Percentiles rank a stretch among this genome's conserved stretches.
phyloP scores from a whole-genome alignment of 2,113 vertebrate genomes.

The Terrapene triunguis region DNA sequence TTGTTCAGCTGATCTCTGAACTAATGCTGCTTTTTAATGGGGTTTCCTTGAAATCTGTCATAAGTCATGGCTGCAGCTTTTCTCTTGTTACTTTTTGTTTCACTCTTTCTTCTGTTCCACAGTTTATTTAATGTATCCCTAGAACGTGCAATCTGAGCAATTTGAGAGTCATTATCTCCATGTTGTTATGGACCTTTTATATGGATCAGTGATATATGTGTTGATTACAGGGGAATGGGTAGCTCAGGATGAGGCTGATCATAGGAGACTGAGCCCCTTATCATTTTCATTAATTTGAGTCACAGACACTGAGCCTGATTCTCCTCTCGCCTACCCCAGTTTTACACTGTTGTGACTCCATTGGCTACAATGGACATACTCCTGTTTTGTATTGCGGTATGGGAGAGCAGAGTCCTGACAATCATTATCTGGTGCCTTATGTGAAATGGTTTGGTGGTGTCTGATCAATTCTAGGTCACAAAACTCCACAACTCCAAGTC shows the following conservation, averaged over 20 bases:
- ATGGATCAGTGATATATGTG: neutral
- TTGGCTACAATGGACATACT: conserved; percentile 27
- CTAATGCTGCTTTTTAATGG: conserved; percentile 42
- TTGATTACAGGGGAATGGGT: neutral
- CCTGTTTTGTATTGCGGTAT: neutral
- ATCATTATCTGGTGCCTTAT: neutral
- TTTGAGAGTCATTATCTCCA: neutral
- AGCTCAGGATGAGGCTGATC: neutral
- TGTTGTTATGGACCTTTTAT: neutral
- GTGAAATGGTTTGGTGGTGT: neutral
- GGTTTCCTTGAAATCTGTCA: conserved; percentile 52
- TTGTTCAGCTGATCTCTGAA: conserved; percentile 53
- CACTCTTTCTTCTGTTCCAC: conserved; percentile 34
- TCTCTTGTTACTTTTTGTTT: conserved; percentile 24
- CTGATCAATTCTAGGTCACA: neutral
- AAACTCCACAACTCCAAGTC: neutral
- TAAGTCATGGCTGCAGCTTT: conserved; percentile 29
- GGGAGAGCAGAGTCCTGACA: neutral
- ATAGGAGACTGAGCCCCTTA: neutral
- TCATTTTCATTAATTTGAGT: neutral
- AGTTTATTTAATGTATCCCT: neutral
- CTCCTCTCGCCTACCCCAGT: neutral
- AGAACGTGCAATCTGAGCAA: conserved; percentile 28
- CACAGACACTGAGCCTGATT: neutral
- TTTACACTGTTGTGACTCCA: neutral